A percentile compares a stretch with the other conserved stretches of the same genome.
Conservation (phyloP, 2,888 invertebrate species). For the Rotaria socialis region DNA sequence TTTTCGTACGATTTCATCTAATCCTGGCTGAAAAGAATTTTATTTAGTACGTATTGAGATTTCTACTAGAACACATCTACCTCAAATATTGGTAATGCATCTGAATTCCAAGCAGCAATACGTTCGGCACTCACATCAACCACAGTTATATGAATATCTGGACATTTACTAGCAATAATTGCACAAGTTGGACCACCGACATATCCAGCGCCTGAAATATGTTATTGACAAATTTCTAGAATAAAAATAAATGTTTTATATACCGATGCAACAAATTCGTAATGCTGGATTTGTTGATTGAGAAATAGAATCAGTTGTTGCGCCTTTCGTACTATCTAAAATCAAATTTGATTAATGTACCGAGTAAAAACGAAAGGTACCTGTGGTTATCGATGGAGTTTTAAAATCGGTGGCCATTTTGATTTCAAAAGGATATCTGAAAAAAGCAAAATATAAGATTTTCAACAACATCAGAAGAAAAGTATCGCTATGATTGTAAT, state of each 20-base stretch:
- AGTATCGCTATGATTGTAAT: too few relatives aligned
- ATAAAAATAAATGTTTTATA: background rate
- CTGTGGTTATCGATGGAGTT: background rate
- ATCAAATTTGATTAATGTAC: background rate
- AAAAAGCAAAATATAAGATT: background rate
- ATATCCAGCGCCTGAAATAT: slow-evolving; percentile 85
- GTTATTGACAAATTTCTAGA: background rate
- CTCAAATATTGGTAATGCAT: slow-evolving; percentile 96
- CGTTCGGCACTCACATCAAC: slow-evolving; percentile 85
- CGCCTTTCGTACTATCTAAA: background rate
- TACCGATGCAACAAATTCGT: slow-evolving; percentile 35
- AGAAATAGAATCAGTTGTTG: background rate
- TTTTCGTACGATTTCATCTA: slow-evolving; percentile 81
- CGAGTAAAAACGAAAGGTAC: background rate
- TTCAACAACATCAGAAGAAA: too few relatives aligned
- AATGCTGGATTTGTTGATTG: background rate
- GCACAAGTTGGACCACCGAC: slow-evolving; percentile 98
- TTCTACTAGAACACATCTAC: background rate
- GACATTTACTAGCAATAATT: slow-evolving; percentile 92
- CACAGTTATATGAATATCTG: slow-evolving; percentile 85
- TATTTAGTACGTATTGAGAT: too few relatives aligned
- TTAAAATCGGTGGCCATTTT: background rate
- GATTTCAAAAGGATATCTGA: background rate
- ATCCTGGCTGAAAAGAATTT: slow-evolving; percentile 66
- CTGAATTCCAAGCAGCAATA: slow-evolving; percentile 95